Evolutionary conservation across 1,140 invertebrate species (phyloP).

Genomic region (Drosophila mayri): DNA sequence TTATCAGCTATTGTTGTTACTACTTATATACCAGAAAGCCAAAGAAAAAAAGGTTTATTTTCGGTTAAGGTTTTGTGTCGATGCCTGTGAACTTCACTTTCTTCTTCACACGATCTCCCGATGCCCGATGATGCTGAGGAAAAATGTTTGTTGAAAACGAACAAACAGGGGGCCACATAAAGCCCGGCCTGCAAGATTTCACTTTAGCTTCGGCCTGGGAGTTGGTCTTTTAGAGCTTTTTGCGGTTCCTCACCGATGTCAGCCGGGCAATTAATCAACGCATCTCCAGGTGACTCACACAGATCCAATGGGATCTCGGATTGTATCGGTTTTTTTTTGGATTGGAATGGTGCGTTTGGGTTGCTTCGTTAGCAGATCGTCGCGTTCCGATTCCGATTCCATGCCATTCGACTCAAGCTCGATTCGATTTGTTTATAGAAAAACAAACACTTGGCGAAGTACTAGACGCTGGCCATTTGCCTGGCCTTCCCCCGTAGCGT

Average conservation of each 20-base stretch:
- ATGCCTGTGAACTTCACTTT: conserved; percentile 77
- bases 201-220: conserved; percentile 50
- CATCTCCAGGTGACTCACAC: conserved; percentile 62
- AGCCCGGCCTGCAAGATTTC: conserved; percentile 49
- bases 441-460: conserved; percentile 76
- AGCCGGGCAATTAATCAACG: conserved; percentile 80
- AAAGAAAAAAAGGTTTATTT: conserved; percentile 54
- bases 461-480: conserved; percentile 58
- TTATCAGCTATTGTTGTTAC: conserved; percentile 80
- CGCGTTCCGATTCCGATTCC: conserved; percentile 49
- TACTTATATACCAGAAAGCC: conserved; percentile 18
- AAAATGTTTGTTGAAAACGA: conserved; percentile 78
- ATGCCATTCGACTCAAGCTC: conserved; percentile 42
- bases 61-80: conserved; percentile 34
- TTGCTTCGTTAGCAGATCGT: conserved; percentile 51
- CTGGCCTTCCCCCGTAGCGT: conserved; percentile 17
- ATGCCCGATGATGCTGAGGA: conserved; percentile 43
- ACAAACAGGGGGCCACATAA: conserved; percentile 69
- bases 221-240: conserved; percentile 58
- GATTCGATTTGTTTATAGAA: conserved; percentile 74
- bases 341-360: conserved; percentile 40
- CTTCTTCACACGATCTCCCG: conserved; percentile 52
- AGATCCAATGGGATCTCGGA: conserved; percentile 14
- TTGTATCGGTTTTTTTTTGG: conserved; percentile 38
- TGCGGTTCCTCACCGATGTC: conserved; percentile 69